These are phyloP conservation scores for Ectemnius lituratus DNA, from an alignment of 2,888 invertebrate genomes.

Conservation along the genomic window DNA sequence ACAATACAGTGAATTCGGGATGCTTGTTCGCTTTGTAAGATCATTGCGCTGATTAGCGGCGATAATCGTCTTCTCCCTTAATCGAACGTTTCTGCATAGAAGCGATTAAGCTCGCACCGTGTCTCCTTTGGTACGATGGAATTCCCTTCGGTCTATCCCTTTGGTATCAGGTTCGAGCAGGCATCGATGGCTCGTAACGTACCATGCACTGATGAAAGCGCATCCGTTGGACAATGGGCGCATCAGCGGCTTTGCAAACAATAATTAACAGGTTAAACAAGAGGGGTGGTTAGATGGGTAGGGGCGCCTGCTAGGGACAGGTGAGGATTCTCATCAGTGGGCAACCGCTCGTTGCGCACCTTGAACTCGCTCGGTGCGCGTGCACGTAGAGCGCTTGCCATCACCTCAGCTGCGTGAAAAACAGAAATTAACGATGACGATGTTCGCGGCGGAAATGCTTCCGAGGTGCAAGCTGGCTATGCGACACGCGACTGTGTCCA, in stretches of 20 bases:
- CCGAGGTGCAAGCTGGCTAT: conserved; percentile 23
- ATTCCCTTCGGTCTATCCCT: too few relatives aligned
- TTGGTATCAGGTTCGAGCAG: too few relatives aligned
- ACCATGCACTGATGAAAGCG: not conserved
- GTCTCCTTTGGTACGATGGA: too few relatives aligned
- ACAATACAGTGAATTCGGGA: not conserved
- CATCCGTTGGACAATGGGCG: conserved; percentile 18
- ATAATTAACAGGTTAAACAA: conserved; percentile 42
- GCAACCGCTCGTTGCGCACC: conserved; percentile 43
- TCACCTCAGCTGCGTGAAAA: conserved; percentile 51
- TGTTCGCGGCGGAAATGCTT: conserved; percentile 51
- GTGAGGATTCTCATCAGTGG: conserved; percentile 47
- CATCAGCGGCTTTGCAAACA: conserved; percentile 19
- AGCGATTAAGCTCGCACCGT: too few relatives aligned
- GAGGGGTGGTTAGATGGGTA: conserved; percentile 28
- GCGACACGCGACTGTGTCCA: conserved; percentile 21
- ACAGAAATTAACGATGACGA: conserved; percentile 47
- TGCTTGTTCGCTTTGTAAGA: too few relatives aligned
- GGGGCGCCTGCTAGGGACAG: conserved; percentile 39
- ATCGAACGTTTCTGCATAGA: too few relatives aligned
- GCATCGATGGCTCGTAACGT: not conserved
- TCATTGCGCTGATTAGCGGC: too few relatives aligned
- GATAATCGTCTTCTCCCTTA: too few relatives aligned
- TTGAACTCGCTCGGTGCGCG: conserved; percentile 17
- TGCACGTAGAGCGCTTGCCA: not conserved